Conservation (phyloP, 2,797 vertebrate genomes). For the Mastacembelus armatus region DNA sequence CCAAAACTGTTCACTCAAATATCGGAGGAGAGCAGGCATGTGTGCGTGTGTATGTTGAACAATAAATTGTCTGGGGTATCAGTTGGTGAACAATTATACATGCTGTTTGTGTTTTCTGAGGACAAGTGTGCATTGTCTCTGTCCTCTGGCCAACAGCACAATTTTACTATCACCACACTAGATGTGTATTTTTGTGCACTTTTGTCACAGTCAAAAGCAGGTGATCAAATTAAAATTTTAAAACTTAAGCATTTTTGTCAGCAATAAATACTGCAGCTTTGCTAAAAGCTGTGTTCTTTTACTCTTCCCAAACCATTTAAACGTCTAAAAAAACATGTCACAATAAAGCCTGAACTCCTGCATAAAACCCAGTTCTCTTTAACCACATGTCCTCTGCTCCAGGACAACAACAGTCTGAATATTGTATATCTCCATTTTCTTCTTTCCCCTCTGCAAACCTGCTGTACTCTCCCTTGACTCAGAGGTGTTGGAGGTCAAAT, state of each 20-base stretch:
- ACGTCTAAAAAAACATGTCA: constrained; percentile 52
- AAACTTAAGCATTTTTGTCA: constrained; percentile 44
- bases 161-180: constrained; percentile 23
- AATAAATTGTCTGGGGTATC: constrained; percentile 61
- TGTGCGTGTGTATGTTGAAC: constrained; percentile 39
- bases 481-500: constrained; percentile 38
- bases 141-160: constrained; percentile 51
- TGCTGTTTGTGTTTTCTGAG: constrained; percentile 67
- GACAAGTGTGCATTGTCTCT: constrained; percentile 42
- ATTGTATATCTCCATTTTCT: constrained; percentile 8
- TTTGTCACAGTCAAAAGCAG: constrained; percentile 66
- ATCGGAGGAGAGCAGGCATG: constrained; percentile 15
- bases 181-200: constrained; percentile 35
- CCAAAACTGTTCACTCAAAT: constrained; percentile 56
- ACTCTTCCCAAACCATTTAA: constrained; percentile 60
- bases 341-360: constrained; percentile 33
- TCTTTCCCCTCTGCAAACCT: background rate
- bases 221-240: constrained; percentile 56
- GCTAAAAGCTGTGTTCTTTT: constrained; percentile 58
- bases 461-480: constrained; percentile 9
- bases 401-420: constrained; percentile 11
- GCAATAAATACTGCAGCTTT: constrained; percentile 38
- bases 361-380: constrained; percentile 2
- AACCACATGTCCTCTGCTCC: constrained; percentile 11
- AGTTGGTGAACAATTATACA: constrained; percentile 70